Evolutionary conservation across 2,888 invertebrate species (phyloP), one percentile per base, ranked within the genome.

Genomic region (Zygothrica quintamaculata): DNA sequence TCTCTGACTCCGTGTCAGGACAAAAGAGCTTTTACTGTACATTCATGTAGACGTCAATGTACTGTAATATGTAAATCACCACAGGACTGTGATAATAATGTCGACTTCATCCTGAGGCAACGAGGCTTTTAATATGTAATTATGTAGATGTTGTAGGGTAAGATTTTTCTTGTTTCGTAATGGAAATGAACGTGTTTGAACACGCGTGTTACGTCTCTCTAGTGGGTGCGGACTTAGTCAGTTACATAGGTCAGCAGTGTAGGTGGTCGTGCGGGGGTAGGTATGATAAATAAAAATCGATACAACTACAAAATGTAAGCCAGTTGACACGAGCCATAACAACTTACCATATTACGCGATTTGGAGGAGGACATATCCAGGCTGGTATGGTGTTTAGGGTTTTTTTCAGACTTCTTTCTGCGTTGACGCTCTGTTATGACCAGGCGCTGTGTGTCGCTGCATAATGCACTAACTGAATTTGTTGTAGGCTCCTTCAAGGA

Each of bases 311-410:
- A 57, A 72, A 75, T 64, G 65, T 78, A 72, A 65, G 66, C 43
- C 22, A 50, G 16, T 33, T 26, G 9, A 11, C 29, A 29, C 37
- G 34, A 34, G 36, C 13, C 26, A 22, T 5, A 43, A 55, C 34
- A 58, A 69, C 80, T 77, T 52, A 80, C 80, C 80, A 80, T 77
- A 75, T 80, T 80, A 53, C 80, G 84, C 50, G 82, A 62, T 60
- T 77, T 81, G 53, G 69, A 65, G 50, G 51, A 44, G 37, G 64
- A 69, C 69, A 66, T 75, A 15, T 65, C 52, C 47, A 58, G 62
- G 36, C 57, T 51, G 22, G 40, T 47, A 4, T 57, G 50, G 60
- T 50, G 42, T 57, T 70, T 55, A 34, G 55, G 12, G 33, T 36
- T 4, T 26, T 18, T 15, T 40, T 57, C 34, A 31, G 11, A 36